Percentiles rank a stretch among this genome's conserved stretches.
Evolutionary conservation across 2,113 vertebrate species (phyloP).

Genomic region (Talpa occidentalis): DNA sequence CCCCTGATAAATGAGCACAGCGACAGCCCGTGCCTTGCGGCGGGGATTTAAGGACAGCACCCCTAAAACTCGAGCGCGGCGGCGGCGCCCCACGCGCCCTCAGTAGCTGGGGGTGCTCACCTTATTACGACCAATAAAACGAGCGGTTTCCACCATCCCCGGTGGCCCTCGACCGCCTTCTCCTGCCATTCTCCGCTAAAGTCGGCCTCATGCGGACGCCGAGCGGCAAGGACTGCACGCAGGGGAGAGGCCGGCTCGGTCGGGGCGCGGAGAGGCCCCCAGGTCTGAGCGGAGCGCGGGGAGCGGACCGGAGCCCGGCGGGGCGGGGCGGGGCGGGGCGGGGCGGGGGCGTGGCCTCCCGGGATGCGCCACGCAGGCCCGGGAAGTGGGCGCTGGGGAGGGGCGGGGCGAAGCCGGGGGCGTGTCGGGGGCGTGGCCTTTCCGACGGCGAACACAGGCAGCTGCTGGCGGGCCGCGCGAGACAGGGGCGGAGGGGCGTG

Average conservation of each 20-base stretch:
- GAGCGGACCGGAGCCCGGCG: not conserved
- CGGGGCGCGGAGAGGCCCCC: not conserved
- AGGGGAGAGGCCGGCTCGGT: not conserved
- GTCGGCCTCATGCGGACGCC: not conserved
- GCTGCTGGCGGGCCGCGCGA: not conserved
- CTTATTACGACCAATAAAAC: not conserved
- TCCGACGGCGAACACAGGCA: not conserved
- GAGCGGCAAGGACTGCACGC: not conserved
- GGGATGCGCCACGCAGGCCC: not conserved
- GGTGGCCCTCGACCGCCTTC: not conserved
- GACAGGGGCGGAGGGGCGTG: slow-evolving; percentile 51
- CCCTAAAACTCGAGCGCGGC: not conserved
- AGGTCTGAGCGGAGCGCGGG: fast-evolving
- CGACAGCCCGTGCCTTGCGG: not conserved
- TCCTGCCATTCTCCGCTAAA: not conserved
- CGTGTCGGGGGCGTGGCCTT: not conserved
- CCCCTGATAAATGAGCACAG: not conserved
- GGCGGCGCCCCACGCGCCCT: not conserved
- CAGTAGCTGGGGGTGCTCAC: not conserved
- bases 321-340: not conserved
- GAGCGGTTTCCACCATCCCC: not conserved
- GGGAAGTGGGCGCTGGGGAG: slow-evolving; percentile 21
- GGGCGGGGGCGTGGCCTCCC: not conserved
- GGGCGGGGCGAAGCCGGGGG: slow-evolving; percentile 73
- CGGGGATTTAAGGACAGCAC: not conserved